A percentile compares a stretch with the other conserved stretches of the same genome.
These are phyloP conservation scores for Halyomorpha halys DNA, from an alignment of 1,140 invertebrate species.

Conservation along the genomic window DNA sequence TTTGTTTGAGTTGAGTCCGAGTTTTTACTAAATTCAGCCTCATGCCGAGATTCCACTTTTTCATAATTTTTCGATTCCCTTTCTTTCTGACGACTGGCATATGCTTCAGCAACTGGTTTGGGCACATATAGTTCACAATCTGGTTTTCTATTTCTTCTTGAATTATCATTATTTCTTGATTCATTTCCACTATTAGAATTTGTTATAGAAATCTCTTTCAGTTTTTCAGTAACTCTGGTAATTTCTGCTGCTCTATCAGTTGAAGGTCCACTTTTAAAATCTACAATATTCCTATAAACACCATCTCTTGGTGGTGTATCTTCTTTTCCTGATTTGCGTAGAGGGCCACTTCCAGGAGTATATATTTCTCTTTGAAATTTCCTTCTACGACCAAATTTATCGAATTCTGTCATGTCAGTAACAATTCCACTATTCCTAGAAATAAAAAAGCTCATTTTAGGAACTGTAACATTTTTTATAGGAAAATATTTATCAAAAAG, in stretches of 20 bases:
- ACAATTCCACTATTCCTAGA: not conserved
- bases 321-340: conserved; percentile 30
- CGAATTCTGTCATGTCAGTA: conserved; percentile 13
- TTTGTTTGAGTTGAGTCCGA: not conserved
- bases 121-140: conserved; percentile 21
- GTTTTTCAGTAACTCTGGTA: conserved; percentile 8
- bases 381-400: conserved; percentile 22
- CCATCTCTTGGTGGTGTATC: conserved; percentile 6
- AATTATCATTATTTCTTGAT: not conserved
- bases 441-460: not conserved
- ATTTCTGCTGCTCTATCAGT: conserved; percentile 12
- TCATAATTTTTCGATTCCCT: not conserved
- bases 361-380: conserved; percentile 34
- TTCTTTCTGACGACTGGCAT: not conserved
- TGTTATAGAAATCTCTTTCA: conserved; percentile 19
- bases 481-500: not conserved
- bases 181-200: not conserved
- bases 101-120: conserved; percentile 1
- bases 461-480: not conserved
- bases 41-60: not conserved
- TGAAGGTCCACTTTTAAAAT: not conserved
- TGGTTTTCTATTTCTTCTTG: conserved; percentile 15
- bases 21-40: not conserved
- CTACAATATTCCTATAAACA: not conserved
- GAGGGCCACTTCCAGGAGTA: conserved; percentile 33